A percentile compares a stretch with the other conserved stretches of the same genome.
These are phyloP conservation scores for Ruditapes philippinarum DNA, from an alignment of 1,140 invertebrate species.

Conservation along the genomic window DNA sequence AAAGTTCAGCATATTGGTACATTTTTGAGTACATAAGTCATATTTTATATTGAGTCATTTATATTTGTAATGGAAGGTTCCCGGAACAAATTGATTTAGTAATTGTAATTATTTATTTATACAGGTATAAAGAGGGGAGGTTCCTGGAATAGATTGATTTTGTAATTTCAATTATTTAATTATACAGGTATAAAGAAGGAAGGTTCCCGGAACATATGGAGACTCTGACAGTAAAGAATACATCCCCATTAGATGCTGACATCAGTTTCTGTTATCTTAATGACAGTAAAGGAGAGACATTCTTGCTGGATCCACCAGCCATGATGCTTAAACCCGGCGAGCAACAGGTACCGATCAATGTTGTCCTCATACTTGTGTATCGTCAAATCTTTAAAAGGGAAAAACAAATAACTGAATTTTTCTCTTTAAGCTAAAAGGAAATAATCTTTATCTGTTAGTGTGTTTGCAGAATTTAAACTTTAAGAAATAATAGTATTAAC, in stretches of 20 bases:
- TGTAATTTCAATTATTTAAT: neutral
- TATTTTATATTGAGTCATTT: too few relatives aligned
- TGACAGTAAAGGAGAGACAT: constrained; percentile 86
- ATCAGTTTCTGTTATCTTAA: constrained; percentile 86
- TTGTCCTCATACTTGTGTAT: neutral
- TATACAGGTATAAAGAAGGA: constrained; percentile 83
- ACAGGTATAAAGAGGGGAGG: constrained; percentile 84
- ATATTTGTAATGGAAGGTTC: too few relatives aligned
- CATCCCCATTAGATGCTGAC: constrained; percentile 85
- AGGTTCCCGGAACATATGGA: constrained; percentile 86
- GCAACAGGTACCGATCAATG: constrained; percentile 18
- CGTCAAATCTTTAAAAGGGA: neutral
- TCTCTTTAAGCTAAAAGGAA: too few relatives aligned
- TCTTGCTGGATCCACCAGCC: constrained; percentile 85
- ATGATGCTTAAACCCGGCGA: constrained; percentile 85
- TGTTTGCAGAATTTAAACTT: too few relatives aligned
- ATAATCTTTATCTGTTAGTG: too few relatives aligned
- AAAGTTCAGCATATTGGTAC: too few relatives aligned
- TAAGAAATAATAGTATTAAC: too few relatives aligned
- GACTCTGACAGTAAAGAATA: constrained; percentile 85
- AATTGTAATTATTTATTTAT: constrained; percentile 11
- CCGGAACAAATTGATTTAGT: too few relatives aligned
- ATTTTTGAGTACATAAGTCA: too few relatives aligned
- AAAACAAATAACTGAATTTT: too few relatives aligned
- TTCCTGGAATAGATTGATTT: too few relatives aligned